phyloP scores from a whole-genome alignment of 2,113 vertebrate genomes.

The Ochotona princeps region DNA sequence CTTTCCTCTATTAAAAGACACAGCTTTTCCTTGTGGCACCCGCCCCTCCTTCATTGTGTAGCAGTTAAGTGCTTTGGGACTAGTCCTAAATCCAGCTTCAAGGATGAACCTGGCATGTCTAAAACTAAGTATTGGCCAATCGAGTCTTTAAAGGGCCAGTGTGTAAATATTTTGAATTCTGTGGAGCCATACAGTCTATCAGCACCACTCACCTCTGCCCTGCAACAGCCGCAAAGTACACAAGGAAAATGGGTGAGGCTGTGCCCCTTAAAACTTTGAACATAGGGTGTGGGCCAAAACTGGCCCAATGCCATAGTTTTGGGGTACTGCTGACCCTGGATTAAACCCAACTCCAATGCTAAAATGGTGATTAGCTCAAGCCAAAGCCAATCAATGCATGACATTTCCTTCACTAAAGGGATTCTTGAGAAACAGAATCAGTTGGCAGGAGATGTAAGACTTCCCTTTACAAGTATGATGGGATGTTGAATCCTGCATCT shows the following conservation, averaged over 20 bases:
- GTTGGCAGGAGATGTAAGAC: neutral
- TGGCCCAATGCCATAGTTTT: neutral
- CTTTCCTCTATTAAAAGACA: neutral
- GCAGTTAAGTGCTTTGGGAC: neutral
- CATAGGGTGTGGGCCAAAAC: neutral
- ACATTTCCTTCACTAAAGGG: neutral
- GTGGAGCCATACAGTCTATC: neutral
- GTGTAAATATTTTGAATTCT: conserved; percentile 1
- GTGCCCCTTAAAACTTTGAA: neutral
- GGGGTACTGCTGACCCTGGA: neutral
- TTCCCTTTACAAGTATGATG: neutral
- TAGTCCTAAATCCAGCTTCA: neutral
- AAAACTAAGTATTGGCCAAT: neutral
- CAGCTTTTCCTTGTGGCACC: neutral
- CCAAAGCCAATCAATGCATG: neutral
- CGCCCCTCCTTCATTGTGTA: neutral
- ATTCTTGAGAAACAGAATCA: neutral
- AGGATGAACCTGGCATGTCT: neutral
- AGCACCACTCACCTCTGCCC: neutral
- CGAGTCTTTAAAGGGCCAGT: neutral
- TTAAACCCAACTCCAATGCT: neutral
- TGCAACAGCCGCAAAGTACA: neutral
- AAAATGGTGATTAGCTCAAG: neutral
- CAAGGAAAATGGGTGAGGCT: neutral
- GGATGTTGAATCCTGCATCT: neutral